Evolutionary conservation across 1,140 invertebrate genomes (phyloP).

Genomic region (Galleria mellonella): DNA sequence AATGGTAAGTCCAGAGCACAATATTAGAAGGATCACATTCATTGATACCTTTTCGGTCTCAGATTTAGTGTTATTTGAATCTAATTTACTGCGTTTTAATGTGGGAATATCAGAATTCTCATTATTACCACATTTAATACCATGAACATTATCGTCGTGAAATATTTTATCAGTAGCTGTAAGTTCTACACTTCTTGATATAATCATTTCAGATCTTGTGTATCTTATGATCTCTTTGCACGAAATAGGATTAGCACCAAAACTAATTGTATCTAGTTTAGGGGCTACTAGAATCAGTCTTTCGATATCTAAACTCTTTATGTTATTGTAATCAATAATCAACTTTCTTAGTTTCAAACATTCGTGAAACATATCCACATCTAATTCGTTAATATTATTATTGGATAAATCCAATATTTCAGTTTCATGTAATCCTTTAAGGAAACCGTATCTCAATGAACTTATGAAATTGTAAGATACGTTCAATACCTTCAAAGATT

Average conservation of each 20-base stretch:
- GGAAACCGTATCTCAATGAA: constrained; percentile 39
- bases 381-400: constrained; percentile 35
- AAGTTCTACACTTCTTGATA: constrained; percentile 23
- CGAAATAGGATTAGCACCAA: constrained; percentile 50
- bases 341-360: constrained; percentile 38
- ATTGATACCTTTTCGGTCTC: too few species aligned
- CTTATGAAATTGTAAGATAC: constrained; percentile 41
- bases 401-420: constrained; percentile 48
- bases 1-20: too few species aligned
- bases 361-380: constrained; percentile 52
- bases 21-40: too few species aligned
- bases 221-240: constrained; percentile 49
- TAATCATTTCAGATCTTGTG: constrained; percentile 19
- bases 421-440: constrained; percentile 40
- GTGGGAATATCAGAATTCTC: too few species aligned
- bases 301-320: constrained; percentile 40
- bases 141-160: constrained; percentile 58
- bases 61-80: too few species aligned
- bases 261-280: constrained; percentile 37
- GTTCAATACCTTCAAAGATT: constrained; percentile 46
- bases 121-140: constrained; percentile 48
- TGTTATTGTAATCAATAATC: constrained; percentile 48
- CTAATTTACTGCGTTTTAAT: too few species aligned
- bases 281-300: constrained; percentile 25
- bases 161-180: constrained; percentile 52